phyloP scores from a whole-genome alignment of 1,140 invertebrate genomes.

The Drosophila lowei region DNA sequence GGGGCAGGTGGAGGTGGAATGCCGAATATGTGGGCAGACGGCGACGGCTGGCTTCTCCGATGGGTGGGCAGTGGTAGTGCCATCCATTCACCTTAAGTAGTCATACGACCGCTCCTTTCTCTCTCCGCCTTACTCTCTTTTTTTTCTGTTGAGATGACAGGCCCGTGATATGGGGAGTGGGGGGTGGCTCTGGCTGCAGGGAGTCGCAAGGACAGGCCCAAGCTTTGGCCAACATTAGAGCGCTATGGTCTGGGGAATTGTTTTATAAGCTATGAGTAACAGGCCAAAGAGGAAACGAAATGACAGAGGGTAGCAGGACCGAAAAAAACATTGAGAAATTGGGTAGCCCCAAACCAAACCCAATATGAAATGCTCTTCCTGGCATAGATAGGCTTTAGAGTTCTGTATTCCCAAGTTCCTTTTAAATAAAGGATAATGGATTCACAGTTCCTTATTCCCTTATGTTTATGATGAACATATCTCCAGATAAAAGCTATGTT shows the following conservation, averaged over 20 bases:
- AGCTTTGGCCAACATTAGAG: conserved; percentile 76
- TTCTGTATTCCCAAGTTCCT: too few species aligned
- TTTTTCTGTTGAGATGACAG: conserved; percentile 8
- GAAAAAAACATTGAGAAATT: conserved; percentile 7
- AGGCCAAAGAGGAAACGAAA: conserved; percentile 63
- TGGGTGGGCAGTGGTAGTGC: conserved; percentile 53
- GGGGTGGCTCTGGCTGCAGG: not conserved
- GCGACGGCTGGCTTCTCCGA: too few species aligned
- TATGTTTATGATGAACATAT: too few species aligned
- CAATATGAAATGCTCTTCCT: conserved; percentile 16
- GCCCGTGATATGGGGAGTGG: too few species aligned
- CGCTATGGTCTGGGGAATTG: conserved; percentile 78
- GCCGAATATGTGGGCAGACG: too few species aligned
- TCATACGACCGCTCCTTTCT: conserved; percentile 66
- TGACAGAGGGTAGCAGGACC: conserved; percentile 20
- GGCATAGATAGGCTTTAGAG: not conserved
- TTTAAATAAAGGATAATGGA: too few species aligned
- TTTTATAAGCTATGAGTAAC: conserved; percentile 81
- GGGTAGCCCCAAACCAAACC: not conserved
- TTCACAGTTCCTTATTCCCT: too few species aligned
- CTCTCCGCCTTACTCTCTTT: conserved; percentile 17
- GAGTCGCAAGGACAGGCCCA: conserved; percentile 31
- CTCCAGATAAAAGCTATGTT: too few species aligned
- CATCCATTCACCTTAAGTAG: conserved; percentile 81
- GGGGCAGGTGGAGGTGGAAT: conserved; percentile 19